A percentile compares a stretch with the other conserved stretches of the same genome.
phyloP scores from a whole-genome alignment of 2,888 invertebrate genomes.

The Steinernema hermaphroditum region DNA sequence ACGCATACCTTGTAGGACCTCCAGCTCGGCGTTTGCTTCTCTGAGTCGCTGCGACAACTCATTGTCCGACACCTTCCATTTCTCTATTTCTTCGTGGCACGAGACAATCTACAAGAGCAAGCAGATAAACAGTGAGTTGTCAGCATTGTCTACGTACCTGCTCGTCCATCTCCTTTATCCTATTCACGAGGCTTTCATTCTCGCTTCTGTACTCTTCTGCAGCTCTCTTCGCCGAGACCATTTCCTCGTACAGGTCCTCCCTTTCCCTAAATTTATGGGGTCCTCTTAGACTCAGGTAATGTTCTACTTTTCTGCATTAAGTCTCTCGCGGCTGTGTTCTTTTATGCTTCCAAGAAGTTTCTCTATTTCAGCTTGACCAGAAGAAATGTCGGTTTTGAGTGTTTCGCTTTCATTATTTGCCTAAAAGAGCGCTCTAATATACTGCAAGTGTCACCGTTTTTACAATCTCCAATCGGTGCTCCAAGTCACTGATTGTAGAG shows the following conservation, averaged over 20 bases:
- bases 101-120: neutral
- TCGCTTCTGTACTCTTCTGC: neutral
- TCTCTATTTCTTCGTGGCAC: slow-evolving; percentile 16
- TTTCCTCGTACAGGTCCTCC: slow-evolving; percentile 17
- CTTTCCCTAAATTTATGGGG: slow-evolving; percentile 4
- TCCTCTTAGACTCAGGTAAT: neutral
- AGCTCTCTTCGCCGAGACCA: neutral
- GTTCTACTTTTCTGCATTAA: neutral
- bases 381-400: neutral
- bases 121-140: neutral
- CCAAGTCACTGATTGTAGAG: neutral
- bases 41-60: neutral
- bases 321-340: neutral
- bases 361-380: neutral
- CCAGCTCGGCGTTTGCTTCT: neutral
- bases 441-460: neutral
- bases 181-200: neutral
- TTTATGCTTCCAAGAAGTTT: neutral
- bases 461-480: neutral
- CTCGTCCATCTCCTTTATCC: neutral
- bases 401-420: slow-evolving; percentile 2
- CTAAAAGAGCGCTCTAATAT: neutral
- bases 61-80: neutral
- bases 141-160: neutral
- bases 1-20: neutral